These are phyloP conservation scores for Triops cancriformis DNA, from an alignment of 1,140 invertebrate species.

Conservation along the genomic window DNA sequence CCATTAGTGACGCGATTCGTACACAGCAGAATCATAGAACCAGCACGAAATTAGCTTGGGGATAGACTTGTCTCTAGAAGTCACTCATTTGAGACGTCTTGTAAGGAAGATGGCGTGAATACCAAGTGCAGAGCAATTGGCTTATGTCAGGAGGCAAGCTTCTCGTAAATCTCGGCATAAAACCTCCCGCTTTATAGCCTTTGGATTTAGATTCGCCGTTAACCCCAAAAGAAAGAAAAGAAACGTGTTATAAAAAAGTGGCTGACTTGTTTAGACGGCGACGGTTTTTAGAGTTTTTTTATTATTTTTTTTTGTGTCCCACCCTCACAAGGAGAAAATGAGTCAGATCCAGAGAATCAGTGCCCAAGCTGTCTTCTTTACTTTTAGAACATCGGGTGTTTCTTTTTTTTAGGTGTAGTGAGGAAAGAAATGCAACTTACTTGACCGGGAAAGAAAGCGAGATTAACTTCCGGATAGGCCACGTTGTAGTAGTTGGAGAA, in stretches of 20 bases:
- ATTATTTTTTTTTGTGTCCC: not conserved
- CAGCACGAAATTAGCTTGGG: not conserved
- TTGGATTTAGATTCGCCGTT: not conserved
- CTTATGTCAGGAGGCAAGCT: not conserved
- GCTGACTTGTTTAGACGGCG: not conserved
- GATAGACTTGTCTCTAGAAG: too few species aligned
- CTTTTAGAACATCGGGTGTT: not conserved
- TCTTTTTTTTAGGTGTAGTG: not conserved
- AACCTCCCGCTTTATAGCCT: not conserved
- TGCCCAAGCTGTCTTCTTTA: too few species aligned
- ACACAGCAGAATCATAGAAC: not conserved
- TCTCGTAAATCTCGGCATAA: not conserved
- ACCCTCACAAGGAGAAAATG: not conserved
- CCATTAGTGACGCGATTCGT: constrained; percentile 2
- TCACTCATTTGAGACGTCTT: too few species aligned
- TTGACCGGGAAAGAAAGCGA: constrained; percentile 25
- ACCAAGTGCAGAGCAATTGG: not conserved
- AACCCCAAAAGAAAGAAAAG: not conserved
- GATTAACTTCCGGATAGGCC: constrained; percentile 27
- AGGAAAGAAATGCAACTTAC: constrained; percentile 18
- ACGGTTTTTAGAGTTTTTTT: not conserved
- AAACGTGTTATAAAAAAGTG: not conserved
- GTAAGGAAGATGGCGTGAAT: not conserved
- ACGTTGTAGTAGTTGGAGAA: constrained; percentile 28
- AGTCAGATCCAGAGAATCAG: not conserved